These are phyloP conservation scores for Myiotriccus ornatus DNA, from an alignment of 2,797 vertebrate species.

Conservation along the genomic window DNA sequence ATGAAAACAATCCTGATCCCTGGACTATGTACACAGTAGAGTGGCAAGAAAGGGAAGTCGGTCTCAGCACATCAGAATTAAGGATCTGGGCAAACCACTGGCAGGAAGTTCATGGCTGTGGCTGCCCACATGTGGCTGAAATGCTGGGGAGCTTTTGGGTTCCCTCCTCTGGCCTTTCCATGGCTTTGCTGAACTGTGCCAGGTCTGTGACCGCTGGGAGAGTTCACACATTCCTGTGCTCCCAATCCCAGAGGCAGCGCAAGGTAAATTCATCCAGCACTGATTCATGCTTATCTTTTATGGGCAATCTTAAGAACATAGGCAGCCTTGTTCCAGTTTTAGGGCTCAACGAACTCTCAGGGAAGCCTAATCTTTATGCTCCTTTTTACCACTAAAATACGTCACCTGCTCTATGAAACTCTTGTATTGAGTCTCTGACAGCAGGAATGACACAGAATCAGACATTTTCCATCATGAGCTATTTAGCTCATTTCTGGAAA, in stretches of 20 bases:
- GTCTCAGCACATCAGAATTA: background rate
- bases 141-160: background rate
- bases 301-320: background rate
- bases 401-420: background rate
- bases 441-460: background rate
- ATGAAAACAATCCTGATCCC: background rate
- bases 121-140: background rate
- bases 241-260: background rate
- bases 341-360: background rate
- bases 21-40: background rate
- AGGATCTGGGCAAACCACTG: background rate
- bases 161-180: background rate
- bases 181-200: background rate
- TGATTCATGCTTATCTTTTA: background rate
- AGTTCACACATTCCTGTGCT: background rate
- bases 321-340: background rate
- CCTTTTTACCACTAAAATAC: background rate
- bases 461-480: background rate
- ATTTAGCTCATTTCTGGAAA: background rate
- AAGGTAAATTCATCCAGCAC: background rate
- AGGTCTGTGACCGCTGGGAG: background rate
- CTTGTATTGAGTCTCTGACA: background rate
- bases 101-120: background rate
- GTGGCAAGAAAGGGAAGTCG: background rate
- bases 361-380: background rate